phyloP scores from a whole-genome alignment of 2,888 invertebrate genomes.

The Cloeon dipterum region DNA sequence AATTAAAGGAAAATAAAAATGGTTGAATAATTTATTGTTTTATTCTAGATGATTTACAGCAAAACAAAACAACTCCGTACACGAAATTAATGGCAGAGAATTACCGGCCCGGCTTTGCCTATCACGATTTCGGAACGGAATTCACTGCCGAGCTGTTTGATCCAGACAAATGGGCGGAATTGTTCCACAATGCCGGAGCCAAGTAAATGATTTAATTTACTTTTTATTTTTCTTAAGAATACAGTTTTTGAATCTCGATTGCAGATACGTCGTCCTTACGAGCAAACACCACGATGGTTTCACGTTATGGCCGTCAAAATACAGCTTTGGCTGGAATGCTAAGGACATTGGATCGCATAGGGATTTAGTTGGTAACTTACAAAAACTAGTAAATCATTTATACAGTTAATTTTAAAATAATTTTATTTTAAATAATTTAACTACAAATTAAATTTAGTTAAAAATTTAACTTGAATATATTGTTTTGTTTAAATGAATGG shows the following conservation, averaged over 20 bases:
- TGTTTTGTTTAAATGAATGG: too few species aligned
- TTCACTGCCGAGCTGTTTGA: slow-evolving; percentile 82
- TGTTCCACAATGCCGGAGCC: slow-evolving; percentile 68
- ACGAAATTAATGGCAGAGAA: slow-evolving; percentile 52
- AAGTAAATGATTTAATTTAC: slow-evolving; percentile 28
- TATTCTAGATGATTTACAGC: too few species aligned
- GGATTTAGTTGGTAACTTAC: too few species aligned
- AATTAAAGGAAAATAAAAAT: too few species aligned
- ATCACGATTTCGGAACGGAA: slow-evolving; percentile 74
- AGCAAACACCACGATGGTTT: slow-evolving; percentile 80
- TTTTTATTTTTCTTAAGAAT: not conserved
- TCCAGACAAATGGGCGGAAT: slow-evolving; percentile 57
- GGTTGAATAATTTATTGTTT: too few species aligned
- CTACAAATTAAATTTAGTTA: too few species aligned
- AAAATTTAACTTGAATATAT: too few species aligned
- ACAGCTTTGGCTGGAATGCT: slow-evolving; percentile 68
- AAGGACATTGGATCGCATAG: slow-evolving; percentile 59
- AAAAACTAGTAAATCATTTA: too few species aligned
- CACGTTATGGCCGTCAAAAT: slow-evolving; percentile 59
- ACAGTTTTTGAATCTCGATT: not conserved
- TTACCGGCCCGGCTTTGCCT: slow-evolving; percentile 64
- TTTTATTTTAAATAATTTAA: too few species aligned
- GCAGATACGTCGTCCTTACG: slow-evolving; percentile 56
- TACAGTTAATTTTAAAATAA: too few species aligned
- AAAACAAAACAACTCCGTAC: too few species aligned